Percentiles rank a stretch among this genome's conserved stretches.
Conservation (phyloP, 2,888 invertebrate genomes). For the Aspidiotus destructor region DNA sequence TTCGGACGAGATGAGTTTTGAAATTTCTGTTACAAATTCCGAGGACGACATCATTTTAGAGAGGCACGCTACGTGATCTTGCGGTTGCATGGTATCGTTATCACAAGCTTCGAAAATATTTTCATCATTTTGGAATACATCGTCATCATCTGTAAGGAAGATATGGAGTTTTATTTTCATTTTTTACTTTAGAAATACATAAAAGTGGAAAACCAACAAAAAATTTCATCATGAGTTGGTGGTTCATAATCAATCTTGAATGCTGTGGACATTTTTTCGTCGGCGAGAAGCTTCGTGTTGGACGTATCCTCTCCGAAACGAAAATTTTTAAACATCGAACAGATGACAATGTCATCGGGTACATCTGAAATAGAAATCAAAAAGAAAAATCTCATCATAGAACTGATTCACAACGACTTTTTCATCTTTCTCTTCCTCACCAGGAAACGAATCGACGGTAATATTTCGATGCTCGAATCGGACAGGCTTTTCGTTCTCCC, state of each 20-base stretch:
- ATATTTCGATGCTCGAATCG: neutral
- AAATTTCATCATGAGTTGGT: neutral
- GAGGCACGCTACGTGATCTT: neutral
- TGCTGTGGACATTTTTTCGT: slow-evolving; percentile 5
- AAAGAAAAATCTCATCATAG: neutral
- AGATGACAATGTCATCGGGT: slow-evolving; percentile 9
- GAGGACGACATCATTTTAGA: slow-evolving; percentile 22
- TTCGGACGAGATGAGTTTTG: slow-evolving; percentile 16
- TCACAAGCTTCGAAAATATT: neutral
- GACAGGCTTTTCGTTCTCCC: neutral
- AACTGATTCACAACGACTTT: too few species aligned
- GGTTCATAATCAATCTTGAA: slow-evolving; percentile 1
- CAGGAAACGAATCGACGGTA: neutral
- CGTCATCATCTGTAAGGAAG: neutral
- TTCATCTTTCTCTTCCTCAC: neutral
- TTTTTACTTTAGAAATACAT: neutral
- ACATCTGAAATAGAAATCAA: slow-evolving; percentile 7
- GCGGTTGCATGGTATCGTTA: neutral
- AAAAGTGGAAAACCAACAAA: slow-evolving; percentile 3
- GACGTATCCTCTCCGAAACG: neutral
- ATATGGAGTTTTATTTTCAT: neutral
- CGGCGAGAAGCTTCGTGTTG: neutral
- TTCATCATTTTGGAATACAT: neutral
- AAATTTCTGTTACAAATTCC: slow-evolving; percentile 16
- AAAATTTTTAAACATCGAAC: slow-evolving; percentile 7